phyloP scores from a whole-genome alignment of 2,888 invertebrate genomes.

The Heliconius ismenius region DNA sequence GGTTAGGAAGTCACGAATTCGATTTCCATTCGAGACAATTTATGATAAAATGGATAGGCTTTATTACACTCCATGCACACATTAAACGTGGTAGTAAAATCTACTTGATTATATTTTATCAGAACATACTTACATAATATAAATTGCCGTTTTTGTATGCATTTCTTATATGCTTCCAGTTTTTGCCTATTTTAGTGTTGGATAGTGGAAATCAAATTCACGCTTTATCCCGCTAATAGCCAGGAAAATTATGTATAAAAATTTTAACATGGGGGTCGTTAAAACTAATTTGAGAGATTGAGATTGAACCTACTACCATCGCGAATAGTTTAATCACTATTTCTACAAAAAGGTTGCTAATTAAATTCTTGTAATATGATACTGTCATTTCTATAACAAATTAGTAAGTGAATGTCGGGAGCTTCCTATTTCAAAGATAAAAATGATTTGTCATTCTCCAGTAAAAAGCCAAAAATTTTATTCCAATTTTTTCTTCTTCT shows the following conservation, averaged over 20 bases:
- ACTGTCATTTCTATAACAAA: neutral
- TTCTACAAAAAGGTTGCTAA: neutral
- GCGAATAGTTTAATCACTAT: neutral
- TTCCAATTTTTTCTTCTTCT: neutral
- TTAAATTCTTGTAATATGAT: neutral
- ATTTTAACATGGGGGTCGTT: no score
- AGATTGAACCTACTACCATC: no score
- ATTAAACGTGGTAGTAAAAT: slow-evolving; percentile 1
- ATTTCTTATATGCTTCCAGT: no score
- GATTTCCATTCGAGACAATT: slow-evolving; percentile 3
- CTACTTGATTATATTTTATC: neutral
- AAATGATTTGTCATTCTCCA: neutral
- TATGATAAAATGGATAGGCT: neutral
- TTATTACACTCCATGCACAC: neutral
- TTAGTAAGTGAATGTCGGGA: neutral
- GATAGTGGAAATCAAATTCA: no score
- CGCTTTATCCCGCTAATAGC: no score
- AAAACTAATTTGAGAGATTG: no score
- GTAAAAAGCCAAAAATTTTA: neutral
- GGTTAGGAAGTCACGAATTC: slow-evolving; percentile 11
- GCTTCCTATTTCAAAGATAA: neutral
- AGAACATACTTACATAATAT: neutral
- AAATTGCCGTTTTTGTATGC: neutral
- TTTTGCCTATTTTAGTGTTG: no score
- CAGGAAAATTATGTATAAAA: no score